Conservation (phyloP, 1,140 invertebrate genomes). For the Lepidurus packardi region DNA sequence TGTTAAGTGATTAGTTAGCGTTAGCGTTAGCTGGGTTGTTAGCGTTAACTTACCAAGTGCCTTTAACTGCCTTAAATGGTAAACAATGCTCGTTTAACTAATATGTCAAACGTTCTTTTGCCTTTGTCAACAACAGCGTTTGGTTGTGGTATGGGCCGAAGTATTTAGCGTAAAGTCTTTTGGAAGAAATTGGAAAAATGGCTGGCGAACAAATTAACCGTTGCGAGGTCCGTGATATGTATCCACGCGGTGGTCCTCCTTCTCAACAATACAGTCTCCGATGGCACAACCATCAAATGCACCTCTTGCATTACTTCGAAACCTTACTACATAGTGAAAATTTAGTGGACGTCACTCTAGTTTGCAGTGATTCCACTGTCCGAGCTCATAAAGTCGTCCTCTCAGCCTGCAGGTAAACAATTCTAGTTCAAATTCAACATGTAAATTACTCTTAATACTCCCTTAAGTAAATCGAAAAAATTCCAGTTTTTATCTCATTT, state of each 20-base stretch:
- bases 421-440: not conserved
- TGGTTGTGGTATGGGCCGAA: not conserved
- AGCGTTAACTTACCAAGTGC: too few relatives aligned
- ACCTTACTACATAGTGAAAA: conserved; percentile 72
- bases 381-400: conserved; percentile 84
- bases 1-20: too few relatives aligned
- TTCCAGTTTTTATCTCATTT: not conserved
- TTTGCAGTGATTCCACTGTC: conserved; percentile 71
- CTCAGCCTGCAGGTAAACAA: conserved; percentile 66
- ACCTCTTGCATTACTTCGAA: conserved; percentile 78
- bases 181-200: not conserved
- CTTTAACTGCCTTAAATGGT: too few relatives aligned
- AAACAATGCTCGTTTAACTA: too few relatives aligned
- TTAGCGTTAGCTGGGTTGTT: too few relatives aligned
- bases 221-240: not conserved
- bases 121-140: too few relatives aligned
- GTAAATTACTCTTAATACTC: not conserved
- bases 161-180: not conserved
- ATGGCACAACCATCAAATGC: conserved; percentile 86
- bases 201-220: not conserved
- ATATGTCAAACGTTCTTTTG: too few relatives aligned
- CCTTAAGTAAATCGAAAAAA: too few relatives aligned
- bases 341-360: conserved; percentile 80
- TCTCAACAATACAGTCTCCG: conserved; percentile 80
- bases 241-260: conserved; percentile 11